Conservation (phyloP, 2,113 vertebrate species). For the Raja brachyura region DNA sequence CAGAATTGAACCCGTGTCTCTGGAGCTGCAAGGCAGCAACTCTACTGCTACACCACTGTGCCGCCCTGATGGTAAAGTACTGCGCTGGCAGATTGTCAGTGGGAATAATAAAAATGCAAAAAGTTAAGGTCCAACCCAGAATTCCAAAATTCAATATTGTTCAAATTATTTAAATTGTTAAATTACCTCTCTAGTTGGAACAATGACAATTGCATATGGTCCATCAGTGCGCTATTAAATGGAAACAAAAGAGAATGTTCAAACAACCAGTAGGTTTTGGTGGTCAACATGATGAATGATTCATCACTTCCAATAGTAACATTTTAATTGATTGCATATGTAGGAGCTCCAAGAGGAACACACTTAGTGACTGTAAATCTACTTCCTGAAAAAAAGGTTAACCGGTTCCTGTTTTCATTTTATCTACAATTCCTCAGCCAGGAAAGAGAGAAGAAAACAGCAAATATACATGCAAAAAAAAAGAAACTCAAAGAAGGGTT, state of each 20-base stretch:
- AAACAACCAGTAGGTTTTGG: background rate
- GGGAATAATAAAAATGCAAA: background rate
- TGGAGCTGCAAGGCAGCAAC: too few relatives aligned
- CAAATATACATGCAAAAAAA: background rate
- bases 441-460: background rate
- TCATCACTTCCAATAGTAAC: too few relatives aligned
- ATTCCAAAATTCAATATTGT: too few relatives aligned
- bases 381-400: background rate
- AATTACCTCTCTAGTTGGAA: constrained; percentile 89
- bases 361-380: background rate
- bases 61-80: too few relatives aligned
- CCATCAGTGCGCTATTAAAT: constrained; percentile 70
- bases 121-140: too few relatives aligned
- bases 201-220: constrained; percentile 78
- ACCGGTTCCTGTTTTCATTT: background rate
- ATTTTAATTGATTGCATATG: background rate
- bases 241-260: constrained; percentile 32
- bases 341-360: background rate
- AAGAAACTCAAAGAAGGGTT: background rate
- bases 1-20: too few relatives aligned
- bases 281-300: background rate
- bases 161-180: background rate
- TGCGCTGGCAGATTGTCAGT: too few relatives aligned
- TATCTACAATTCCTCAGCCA: background rate
- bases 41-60: too few relatives aligned